Evolutionary conservation across 2,797 vertebrate species (phyloP).

Genomic region (Bovichtus diacanthus): DNA sequence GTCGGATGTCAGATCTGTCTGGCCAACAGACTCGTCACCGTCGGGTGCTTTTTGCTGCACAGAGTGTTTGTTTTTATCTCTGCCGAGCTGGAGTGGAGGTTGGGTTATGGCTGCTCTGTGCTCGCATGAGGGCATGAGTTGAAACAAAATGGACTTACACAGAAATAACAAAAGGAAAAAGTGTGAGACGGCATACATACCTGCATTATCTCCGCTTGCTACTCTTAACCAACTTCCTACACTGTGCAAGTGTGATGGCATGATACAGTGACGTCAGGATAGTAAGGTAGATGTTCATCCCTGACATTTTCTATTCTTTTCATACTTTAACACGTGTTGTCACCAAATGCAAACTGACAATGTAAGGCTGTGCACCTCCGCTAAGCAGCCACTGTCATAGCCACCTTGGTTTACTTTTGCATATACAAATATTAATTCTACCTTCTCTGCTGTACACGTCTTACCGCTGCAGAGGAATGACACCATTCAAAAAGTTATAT

Average conservation of each 20-base stretch:
- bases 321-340: too few relatives aligned
- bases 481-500: conserved; percentile 45
- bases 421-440: conserved; percentile 45
- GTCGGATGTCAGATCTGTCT: conserved; percentile 29
- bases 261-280: not conserved
- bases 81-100: conserved; percentile 48
- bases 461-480: conserved; percentile 35
- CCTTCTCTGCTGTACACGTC: conserved; percentile 20
- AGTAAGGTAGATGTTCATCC: not conserved
- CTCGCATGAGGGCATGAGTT: conserved; percentile 38
- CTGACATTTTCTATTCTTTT: too few relatives aligned
- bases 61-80: conserved; percentile 54
- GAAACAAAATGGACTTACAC: conserved; percentile 23
- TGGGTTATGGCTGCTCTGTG: conserved; percentile 42
- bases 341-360: too few relatives aligned
- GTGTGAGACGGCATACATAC: not conserved
- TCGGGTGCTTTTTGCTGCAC: conserved; percentile 23
- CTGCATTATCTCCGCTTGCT: not conserved
- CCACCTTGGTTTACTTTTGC: conserved; percentile 34
- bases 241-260: conserved; percentile 1
- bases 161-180: conserved; percentile 18
- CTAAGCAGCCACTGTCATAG: too few relatives aligned
- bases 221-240: conserved; percentile 15
- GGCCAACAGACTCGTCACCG: conserved; percentile 15
- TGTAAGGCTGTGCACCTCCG: too few relatives aligned